Conservation (phyloP, 2,888 invertebrate genomes). For the Drosophila eohydei region DNA sequence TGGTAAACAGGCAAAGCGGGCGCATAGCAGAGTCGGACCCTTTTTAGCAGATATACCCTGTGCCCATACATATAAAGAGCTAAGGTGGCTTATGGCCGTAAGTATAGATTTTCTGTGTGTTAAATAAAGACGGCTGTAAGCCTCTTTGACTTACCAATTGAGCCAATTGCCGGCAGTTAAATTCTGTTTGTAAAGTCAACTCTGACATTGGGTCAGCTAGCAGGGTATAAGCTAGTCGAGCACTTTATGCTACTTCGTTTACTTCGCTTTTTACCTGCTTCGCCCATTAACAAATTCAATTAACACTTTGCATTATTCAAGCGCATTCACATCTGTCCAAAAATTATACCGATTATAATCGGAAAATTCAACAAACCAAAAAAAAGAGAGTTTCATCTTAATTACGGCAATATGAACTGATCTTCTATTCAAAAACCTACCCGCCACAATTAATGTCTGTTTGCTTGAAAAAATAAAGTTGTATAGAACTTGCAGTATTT, state of each 20-base stretch:
- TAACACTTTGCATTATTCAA: slow-evolving; percentile 65
- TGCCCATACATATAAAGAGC: background rate
- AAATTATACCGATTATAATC: slow-evolving; percentile 18
- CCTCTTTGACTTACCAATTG: background rate
- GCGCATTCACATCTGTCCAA: slow-evolving; percentile 22
- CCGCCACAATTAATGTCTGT: background rate
- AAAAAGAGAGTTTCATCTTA: background rate
- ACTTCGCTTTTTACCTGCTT: slow-evolving; percentile 22
- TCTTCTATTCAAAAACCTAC: too few species aligned
- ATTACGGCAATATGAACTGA: slow-evolving; percentile 5
- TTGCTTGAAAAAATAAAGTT: background rate
- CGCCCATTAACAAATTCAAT: slow-evolving; percentile 70
- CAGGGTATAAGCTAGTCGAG: slow-evolving; percentile 9
- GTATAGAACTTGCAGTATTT: background rate
- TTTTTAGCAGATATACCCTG: slow-evolving; percentile 45
- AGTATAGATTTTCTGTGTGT: background rate
- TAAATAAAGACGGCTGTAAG: background rate
- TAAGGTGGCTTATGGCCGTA: background rate
- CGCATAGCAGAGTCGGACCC: slow-evolving; percentile 40
- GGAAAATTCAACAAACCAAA: slow-evolving; percentile 31
- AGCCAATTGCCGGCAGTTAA: background rate
- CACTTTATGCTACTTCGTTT: background rate
- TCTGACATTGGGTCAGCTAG: too few species aligned
- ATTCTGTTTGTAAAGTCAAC: background rate
- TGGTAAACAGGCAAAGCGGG: slow-evolving; percentile 57